Percentiles rank a stretch among this genome's conserved stretches.
These are phyloP conservation scores for Diploptera punctata DNA, from an alignment of 2,888 invertebrate genomes.

Conservation along the genomic window DNA sequence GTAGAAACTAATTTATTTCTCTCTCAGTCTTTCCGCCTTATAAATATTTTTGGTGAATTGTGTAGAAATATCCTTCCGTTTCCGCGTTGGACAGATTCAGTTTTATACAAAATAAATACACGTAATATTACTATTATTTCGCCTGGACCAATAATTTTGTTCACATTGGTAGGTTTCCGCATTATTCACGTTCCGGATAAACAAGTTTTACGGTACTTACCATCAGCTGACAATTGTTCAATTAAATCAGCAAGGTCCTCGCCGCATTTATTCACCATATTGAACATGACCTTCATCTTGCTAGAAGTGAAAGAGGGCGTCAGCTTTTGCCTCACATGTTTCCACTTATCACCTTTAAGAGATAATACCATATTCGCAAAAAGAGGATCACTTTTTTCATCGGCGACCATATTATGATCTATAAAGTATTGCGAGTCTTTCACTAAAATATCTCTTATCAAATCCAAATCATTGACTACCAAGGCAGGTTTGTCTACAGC, in stretches of 20 bases:
- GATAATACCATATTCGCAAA: neutral
- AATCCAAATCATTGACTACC: neutral
- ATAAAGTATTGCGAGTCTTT: too few relatives aligned
- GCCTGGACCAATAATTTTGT: too few relatives aligned
- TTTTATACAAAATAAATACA: too few relatives aligned
- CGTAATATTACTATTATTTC: too few relatives aligned
- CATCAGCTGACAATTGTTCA: neutral
- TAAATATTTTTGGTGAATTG: too few relatives aligned
- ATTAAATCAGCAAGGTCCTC: neutral
- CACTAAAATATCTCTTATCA: neutral
- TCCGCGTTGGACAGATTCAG: too few relatives aligned
- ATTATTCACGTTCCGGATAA: too few relatives aligned
- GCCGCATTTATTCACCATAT: neutral
- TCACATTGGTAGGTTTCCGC: too few relatives aligned
- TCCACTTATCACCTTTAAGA: neutral
- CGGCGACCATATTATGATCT: neutral
- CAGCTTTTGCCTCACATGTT: neutral
- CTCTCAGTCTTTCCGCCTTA: too few relatives aligned
- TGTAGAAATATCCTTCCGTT: too few relatives aligned
- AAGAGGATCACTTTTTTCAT: neutral
- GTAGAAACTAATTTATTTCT: too few relatives aligned
- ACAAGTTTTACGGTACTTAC: too few relatives aligned
- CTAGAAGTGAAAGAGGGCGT: neutral
- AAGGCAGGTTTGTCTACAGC: neutral
- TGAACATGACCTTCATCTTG: neutral